Base-by-base conservation (phyloP, 1,140 invertebrate genomes). In the Platyura marginata region DNA sequence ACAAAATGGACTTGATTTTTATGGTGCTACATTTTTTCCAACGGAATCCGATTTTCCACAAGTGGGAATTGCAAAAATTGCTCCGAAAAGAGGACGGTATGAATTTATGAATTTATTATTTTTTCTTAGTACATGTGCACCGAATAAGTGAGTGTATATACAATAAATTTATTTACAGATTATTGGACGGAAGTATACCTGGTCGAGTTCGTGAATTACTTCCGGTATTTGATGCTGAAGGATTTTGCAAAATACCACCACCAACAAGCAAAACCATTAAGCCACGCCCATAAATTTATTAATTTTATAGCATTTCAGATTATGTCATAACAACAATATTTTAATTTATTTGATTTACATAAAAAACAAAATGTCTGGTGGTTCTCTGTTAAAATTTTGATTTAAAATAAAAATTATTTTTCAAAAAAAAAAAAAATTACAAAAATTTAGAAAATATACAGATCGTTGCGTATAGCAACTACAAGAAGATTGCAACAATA, bases 1-100 rank as follows among this genome's bases (percentile, higher is more conserved):
- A 36, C 81, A 83, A 59, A 81, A 81, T 51, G 82, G 82, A 13
- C 66, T 86, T 36, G 81, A 86, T 61, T 86, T 86, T 67, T 86
- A 83, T 53, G 81, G 81, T 21, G 81, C 81, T 34, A 86, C 82
- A 2, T 85, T 77, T 65, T 86, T 86, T 63, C 81, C 81, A 22
- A 83, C 81, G 5, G 82, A 85, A 52, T 68, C 81, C 38, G 71
- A 77, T 38, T 70, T 74, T 49, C 68, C 68, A 16, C 61, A 69
- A 19, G 69, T 68, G 41, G 64, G 70, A 44, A 54, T 54, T 15
- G 59, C 54, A 45, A 58, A 61, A 58, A 50, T 62, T 58, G 48
- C 61, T 49, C 51, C 62, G 61, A 56, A 68, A 59, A 59, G 68
- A 60, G 62, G 67, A 59, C 59, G 68, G 66, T 67, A 66, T 56